Evolutionary conservation across 64 coral and sea anemone genomes (phyloP).

Genomic region (Catalaphyllia jardinei): DNA sequence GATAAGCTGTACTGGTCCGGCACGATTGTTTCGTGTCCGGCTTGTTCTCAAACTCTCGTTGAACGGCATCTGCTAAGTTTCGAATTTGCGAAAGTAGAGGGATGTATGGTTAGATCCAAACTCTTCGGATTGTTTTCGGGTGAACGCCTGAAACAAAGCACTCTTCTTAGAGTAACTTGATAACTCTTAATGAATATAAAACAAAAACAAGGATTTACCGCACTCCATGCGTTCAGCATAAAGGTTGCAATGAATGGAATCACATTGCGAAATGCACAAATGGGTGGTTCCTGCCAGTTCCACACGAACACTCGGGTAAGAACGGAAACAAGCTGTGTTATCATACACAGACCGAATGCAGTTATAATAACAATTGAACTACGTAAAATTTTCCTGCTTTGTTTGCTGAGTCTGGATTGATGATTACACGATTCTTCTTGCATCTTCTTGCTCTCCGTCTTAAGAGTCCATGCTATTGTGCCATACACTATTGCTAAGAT

Average conservation of each 20-base stretch:
- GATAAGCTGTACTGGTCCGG: too few relatives aligned
- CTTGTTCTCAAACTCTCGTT: too few relatives aligned
- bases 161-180: neutral
- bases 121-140: too few relatives aligned
- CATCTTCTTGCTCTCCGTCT: too few relatives aligned
- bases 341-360: neutral
- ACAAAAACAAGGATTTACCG: neutral
- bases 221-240: neutral
- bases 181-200: neutral
- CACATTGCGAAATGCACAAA: neutral
- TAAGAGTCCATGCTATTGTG: neutral
- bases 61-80: too few relatives aligned
- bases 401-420: neutral
- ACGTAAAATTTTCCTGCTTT: neutral
- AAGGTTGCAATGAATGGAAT: neutral
- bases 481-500: conserved; percentile 5
- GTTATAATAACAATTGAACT: conserved; percentile 7
- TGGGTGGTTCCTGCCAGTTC: neutral
- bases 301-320: neutral
- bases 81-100: too few relatives aligned
- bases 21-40: too few relatives aligned
- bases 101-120: too few relatives aligned
- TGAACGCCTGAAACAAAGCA: neutral
- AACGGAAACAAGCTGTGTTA: neutral
- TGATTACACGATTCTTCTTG: neutral